Evolutionary conservation across 2,888 invertebrate genomes (phyloP).

Genomic region (Pyrochroa serraticornis): DNA sequence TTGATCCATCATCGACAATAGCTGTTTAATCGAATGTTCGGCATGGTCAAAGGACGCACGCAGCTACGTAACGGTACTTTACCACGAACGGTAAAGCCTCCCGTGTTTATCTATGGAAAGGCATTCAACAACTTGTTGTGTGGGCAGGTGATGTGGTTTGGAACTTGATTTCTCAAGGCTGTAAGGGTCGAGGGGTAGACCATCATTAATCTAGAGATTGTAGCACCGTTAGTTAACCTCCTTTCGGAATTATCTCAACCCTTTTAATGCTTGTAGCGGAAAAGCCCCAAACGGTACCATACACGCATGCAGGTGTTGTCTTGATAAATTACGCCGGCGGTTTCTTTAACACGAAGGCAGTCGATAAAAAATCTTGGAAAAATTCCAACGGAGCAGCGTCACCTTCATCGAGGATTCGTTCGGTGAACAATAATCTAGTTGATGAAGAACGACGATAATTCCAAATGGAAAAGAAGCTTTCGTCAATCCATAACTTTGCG

Average conservation of each 20-base stretch:
- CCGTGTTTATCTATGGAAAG: constrained; percentile 18
- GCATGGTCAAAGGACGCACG: neutral
- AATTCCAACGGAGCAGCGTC: neutral
- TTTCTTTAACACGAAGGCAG: no score
- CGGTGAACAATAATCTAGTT: no score
- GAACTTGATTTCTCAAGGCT: constrained; percentile 33
- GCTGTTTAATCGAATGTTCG: neutral
- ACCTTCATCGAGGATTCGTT: no score
- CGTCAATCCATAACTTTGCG: no score
- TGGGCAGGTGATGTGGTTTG: constrained; percentile 40
- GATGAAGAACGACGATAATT: no score
- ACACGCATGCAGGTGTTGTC: constrained; percentile 12
- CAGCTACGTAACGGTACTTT: constrained; percentile 19
- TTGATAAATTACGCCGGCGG: neutral
- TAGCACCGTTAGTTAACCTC: constrained; percentile 44
- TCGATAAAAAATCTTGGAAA: no score
- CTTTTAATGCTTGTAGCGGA: constrained; percentile 4
- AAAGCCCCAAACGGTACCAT: constrained; percentile 1
- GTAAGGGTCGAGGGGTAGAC: constrained; percentile 29
- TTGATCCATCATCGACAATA: no score
- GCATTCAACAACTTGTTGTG: constrained; percentile 30
- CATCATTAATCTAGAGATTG: constrained; percentile 38
- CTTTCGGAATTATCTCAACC: constrained; percentile 26
- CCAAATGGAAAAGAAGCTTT: no score
- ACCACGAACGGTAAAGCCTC: neutral